Conservation (phyloP, 2,888 invertebrate genomes). For the Protonemura montana region DNA sequence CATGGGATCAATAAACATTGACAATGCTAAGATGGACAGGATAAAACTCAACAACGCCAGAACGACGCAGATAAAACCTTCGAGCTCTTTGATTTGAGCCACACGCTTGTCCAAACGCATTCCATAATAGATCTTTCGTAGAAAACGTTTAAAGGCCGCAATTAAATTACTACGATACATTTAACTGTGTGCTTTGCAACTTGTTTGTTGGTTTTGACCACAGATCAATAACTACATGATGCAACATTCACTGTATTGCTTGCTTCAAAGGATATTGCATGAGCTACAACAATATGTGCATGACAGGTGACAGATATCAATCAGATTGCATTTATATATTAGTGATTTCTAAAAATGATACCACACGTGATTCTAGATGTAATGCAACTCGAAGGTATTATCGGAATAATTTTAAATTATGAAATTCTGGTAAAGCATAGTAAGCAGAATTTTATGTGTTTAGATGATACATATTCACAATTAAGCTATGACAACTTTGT, state of each 20-base stretch:
- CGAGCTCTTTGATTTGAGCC: conserved; percentile 49
- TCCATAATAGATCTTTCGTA: background rate
- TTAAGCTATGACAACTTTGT: too few species aligned
- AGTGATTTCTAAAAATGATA: conserved; percentile 27
- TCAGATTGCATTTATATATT: background rate
- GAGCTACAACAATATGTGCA: background rate
- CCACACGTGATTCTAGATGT: background rate
- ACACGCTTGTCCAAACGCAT: background rate
- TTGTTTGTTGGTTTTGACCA: background rate
- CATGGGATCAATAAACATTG: conserved; percentile 53
- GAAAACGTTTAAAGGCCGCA: background rate
- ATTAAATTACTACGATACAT: background rate
- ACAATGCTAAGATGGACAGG: conserved; percentile 47
- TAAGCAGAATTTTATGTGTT: too few species aligned
- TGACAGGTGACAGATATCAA: background rate
- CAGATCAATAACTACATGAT: background rate
- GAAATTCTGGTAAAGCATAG: too few species aligned
- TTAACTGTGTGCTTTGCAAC: background rate
- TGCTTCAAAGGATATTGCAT: background rate
- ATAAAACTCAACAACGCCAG: conserved; percentile 49
- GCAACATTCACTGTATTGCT: background rate
- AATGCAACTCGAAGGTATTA: background rate
- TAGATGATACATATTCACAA: too few species aligned
- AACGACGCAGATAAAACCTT: conserved; percentile 50
- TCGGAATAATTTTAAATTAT: too few species aligned